phyloP scores from a whole-genome alignment of 37 sponge, comb jelly and placozoan species.

The Oscarella lobularis region DNA sequence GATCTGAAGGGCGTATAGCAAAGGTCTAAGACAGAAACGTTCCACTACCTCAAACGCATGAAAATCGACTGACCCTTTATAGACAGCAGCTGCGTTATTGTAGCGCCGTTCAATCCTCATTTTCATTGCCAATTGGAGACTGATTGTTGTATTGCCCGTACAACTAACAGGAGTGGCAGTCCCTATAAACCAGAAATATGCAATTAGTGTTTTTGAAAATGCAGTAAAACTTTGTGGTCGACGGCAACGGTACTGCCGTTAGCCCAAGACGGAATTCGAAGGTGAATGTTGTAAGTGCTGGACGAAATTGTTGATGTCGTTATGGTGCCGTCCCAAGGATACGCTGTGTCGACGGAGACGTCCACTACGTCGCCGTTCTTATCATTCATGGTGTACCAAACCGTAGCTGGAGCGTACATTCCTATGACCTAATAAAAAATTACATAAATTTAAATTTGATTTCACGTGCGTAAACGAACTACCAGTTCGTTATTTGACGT shows the following conservation, averaged over 20 bases:
- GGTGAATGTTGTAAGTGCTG: background rate
- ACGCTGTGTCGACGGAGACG: background rate
- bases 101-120: constrained; percentile 29
- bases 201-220: too few species aligned
- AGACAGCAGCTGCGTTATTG: constrained; percentile 50
- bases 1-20: constrained; percentile 46
- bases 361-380: too few species aligned
- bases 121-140: constrained; percentile 15
- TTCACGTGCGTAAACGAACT: too few species aligned
- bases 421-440: too few species aligned
- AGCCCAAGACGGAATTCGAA: constrained; percentile 62
- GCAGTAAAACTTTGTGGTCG: too few species aligned
- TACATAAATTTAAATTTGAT: too few species aligned
- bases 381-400: too few species aligned
- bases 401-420: too few species aligned
- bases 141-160: background rate
- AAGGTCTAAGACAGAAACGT: too few species aligned
- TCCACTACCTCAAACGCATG: background rate
- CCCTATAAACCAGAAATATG: too few species aligned
- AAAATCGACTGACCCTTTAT: constrained; percentile 24
- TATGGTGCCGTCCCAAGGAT: background rate
- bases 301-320: background rate
- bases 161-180: too few species aligned
- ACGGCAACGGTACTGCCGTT: constrained; percentile 10
- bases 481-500: too few species aligned